Percentiles rank a stretch among this genome's conserved stretches.
Evolutionary conservation across 2,888 invertebrate species (phyloP).

Genomic region (Cantharis nigra): DNA sequence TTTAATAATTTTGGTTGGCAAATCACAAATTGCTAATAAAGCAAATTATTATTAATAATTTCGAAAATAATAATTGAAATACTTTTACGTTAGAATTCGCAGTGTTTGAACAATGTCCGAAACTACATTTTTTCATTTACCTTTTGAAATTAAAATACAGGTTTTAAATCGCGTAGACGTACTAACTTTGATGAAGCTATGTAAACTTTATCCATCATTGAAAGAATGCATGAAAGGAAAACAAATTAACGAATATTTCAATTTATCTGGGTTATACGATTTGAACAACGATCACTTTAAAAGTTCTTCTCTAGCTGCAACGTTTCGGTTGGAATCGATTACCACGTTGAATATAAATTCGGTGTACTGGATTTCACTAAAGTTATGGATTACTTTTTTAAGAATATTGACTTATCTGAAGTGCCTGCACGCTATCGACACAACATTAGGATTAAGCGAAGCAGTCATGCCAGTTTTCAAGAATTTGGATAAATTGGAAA

Average conservation of each 20-base stretch:
- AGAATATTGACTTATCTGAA: not conserved
- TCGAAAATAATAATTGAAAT: too few species aligned
- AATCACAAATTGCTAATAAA: too few species aligned
- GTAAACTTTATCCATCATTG: too few species aligned
- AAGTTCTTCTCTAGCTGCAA: not conserved
- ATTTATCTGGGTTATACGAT: not conserved
- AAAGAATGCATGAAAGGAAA: not conserved
- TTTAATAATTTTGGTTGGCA: too few species aligned
- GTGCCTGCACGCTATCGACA: conserved; percentile 12
- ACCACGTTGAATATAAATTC: conserved; percentile 18
- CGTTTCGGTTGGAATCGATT: not conserved
- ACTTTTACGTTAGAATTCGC: too few species aligned
- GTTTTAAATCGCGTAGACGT: not conserved
- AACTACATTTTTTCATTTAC: not conserved
- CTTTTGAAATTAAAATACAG: not conserved
- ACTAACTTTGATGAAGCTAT: not conserved
- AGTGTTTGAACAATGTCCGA: not conserved
- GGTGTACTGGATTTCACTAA: conserved; percentile 9
- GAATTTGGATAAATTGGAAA: not conserved
- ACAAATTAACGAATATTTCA: not conserved
- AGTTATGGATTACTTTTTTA: not conserved
- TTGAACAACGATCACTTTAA: not conserved
- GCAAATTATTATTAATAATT: too few species aligned
- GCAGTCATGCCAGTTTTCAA: not conserved
- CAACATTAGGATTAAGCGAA: not conserved